A percentile compares a stretch with the other conserved stretches of the same genome.
Evolutionary conservation across 35 echinoderm and acorn worm genomes (phyloP).

Genomic region (Heliocidaris erythrogramma): DNA sequence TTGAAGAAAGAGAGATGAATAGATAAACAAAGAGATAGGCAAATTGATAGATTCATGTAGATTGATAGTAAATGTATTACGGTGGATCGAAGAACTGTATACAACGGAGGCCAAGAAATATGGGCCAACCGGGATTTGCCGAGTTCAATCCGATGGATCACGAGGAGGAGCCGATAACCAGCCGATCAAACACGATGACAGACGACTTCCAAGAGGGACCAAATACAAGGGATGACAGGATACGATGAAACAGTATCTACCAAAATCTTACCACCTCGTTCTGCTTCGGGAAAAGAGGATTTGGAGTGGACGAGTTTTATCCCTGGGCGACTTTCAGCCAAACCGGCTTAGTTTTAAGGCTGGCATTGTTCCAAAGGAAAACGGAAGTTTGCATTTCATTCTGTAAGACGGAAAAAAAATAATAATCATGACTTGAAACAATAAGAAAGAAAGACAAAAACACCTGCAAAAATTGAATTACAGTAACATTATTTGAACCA

Average conservation of each 20-base stretch:
- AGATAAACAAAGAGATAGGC: too few species aligned
- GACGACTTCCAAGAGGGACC: constrained; percentile 15
- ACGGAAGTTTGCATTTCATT: neutral
- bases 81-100: neutral
- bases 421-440: neutral
- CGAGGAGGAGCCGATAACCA: constrained; percentile 22
- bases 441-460: neutral
- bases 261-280: neutral
- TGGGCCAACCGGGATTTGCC: constrained; percentile 7
- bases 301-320: neutral
- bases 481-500: too few species aligned
- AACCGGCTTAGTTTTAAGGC: neutral
- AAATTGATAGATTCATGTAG: too few species aligned
- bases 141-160: constrained; percentile 37
- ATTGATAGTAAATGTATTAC: neutral
- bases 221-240: neutral
- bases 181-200: constrained; percentile 14
- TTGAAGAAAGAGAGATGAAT: too few species aligned
- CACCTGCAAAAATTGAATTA: too few species aligned
- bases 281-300: neutral
- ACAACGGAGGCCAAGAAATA: neutral
- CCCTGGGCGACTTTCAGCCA: neutral
- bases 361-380: neutral
- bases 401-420: neutral
- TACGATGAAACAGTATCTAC: neutral